A percentile compares a stretch with the other conserved stretches of the same genome.
Conservation (phyloP, 2,888 invertebrate genomes). For the Apotomis capreana region DNA sequence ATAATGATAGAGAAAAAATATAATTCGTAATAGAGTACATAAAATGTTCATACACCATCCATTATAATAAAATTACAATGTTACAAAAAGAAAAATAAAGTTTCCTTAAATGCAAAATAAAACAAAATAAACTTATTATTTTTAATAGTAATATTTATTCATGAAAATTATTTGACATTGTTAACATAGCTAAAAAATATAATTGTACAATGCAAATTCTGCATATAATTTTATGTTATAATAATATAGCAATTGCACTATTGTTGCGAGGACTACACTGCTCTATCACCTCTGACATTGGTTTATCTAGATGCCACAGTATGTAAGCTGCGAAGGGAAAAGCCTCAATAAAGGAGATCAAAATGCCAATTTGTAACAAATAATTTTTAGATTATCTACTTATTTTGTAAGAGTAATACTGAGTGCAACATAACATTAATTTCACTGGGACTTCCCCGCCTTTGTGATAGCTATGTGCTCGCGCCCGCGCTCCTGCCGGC, state of each 20-base stretch:
- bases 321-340: constrained; percentile 60
- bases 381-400: constrained; percentile 71
- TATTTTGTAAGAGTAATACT: constrained; percentile 76
- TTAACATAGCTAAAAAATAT: constrained; percentile 80
- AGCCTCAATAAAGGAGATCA: constrained; percentile 75
- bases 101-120: constrained; percentile 70
- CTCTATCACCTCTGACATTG: constrained; percentile 71
- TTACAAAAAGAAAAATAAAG: constrained; percentile 52
- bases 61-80: constrained; percentile 43
- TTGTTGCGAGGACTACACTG: constrained; percentile 82
- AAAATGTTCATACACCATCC: constrained; percentile 31
- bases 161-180: constrained; percentile 77
- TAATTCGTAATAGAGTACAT: constrained; percentile 30
- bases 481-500: constrained; percentile 57
- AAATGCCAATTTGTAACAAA: constrained; percentile 59
- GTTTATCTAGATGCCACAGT: constrained; percentile 66
- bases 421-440: constrained; percentile 75
- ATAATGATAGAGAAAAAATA: constrained; percentile 45
- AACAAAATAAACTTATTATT: constrained; percentile 76
- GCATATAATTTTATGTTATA: constrained; percentile 78
- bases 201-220: constrained; percentile 81
- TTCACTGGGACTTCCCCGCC: constrained; percentile 65
- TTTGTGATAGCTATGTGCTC: constrained; percentile 29
- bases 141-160: constrained; percentile 80
- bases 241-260: constrained; percentile 81